Conservation (phyloP, 2,888 invertebrate genomes). For the Meiosimyza platycephala region DNA sequence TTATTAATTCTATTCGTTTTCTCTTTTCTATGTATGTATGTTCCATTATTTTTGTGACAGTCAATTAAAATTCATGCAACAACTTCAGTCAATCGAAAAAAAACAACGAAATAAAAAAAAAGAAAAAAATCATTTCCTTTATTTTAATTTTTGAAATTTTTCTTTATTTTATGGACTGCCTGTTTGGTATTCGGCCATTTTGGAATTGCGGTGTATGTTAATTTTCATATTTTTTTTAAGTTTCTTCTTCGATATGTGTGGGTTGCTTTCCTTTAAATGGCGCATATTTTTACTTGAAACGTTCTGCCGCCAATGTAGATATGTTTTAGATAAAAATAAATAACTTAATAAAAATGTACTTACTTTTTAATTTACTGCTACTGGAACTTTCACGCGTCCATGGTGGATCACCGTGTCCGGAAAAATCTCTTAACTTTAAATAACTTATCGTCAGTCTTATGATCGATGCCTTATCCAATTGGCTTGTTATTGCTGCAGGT, state of each 20-base stretch:
- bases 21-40: not conserved
- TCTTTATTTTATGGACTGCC: conserved; percentile 4
- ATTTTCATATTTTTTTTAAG: conserved; percentile 23
- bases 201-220: conserved; percentile 48
- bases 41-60: conserved; percentile 25
- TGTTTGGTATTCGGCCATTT: conserved; percentile 31
- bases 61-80: conserved; percentile 35
- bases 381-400: conserved; percentile 89
- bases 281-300: conserved; percentile 16
- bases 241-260: conserved; percentile 19
- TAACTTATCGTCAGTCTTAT: conserved; percentile 96
- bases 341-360: no score
- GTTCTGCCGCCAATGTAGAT: not conserved
- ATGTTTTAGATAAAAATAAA: not conserved
- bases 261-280: conserved; percentile 15
- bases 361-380: conserved; percentile 86
- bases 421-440: conserved; percentile 94
- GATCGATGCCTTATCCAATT: conserved; percentile 95
- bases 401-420: conserved; percentile 94
- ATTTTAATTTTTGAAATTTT: conserved; percentile 23
- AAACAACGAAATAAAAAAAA: conserved; percentile 33
- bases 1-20: not conserved
- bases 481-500: conserved; percentile 91
- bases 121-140: conserved; percentile 47
- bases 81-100: conserved; percentile 29